Evolutionary conservation across 2,888 invertebrate genomes (phyloP), one percentile per base, ranked within the genome.

Genomic region (Amphimallon solstitiale): DNA sequence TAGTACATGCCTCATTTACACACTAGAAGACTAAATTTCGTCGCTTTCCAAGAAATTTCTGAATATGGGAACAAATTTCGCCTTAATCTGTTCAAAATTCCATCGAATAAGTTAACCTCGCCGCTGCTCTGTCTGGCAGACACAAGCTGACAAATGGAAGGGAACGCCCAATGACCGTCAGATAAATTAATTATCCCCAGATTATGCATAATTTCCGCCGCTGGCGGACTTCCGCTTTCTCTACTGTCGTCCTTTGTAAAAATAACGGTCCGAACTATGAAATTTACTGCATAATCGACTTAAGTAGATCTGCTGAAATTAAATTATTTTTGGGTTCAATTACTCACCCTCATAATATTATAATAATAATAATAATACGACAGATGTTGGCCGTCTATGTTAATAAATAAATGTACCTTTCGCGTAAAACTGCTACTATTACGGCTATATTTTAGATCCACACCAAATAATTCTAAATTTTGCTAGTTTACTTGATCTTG

Each of bases 111-210:
- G 37, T 62, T 62, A 62, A 62, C 49, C 46, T 37, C 61, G 12
- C 14, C 12, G 37, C 49, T 19, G 21, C 23, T 48, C 38, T 38
- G n/a, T 37, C 21, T 4, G 7, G 61, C 23, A 38, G 61, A 37
- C 38, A 48, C 69, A 65, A 34, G 51, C 65, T 72, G 72, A 72
- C 71, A 72, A 72, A 72, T 72, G 68, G 72, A 63, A 62, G 68
- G 66, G 68, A 68, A 72, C 71, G 72, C 68, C 70, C 71, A 66
- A 63, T 68, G 68, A 66, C 69, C 64, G 68, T 66, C 68, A 66
- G 70, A 70, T 72, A 72, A 72, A 72, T 72, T 68, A 72, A 70
- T 72, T 72, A 72, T 69, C 68, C 67, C 68, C 56, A 67, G 71
- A 72, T 71, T 71, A 70, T 71, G 69, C 72, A 71, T 71, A 70